Evolutionary conservation across 1,140 invertebrate genomes (phyloP).

Genomic region (Potamilus streckersoni): DNA sequence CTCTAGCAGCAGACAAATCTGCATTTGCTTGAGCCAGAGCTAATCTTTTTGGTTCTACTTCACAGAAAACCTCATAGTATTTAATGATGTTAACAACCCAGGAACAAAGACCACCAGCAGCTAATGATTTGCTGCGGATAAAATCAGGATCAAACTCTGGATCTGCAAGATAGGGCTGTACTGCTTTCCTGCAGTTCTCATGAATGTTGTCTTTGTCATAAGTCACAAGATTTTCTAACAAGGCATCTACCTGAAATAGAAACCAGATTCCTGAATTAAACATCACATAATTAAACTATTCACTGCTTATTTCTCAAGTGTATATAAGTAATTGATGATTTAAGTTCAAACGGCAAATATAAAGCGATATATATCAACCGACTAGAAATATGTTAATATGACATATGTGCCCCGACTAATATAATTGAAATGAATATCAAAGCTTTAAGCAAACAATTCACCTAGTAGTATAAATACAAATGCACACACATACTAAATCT

Average conservation of each 20-base stretch:
- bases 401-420: too few relatives aligned
- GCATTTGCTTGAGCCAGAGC: constrained; percentile 90
- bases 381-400: too few relatives aligned
- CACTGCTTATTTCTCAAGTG: too few relatives aligned
- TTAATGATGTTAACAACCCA: constrained; percentile 93
- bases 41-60: constrained; percentile 93
- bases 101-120: constrained; percentile 90
- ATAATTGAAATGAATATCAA: too few relatives aligned
- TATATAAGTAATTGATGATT: too few relatives aligned
- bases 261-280: too few relatives aligned
- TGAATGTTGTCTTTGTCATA: constrained; percentile 96
- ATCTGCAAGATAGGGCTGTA: constrained; percentile 85
- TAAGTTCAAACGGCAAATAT: too few relatives aligned
- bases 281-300: too few relatives aligned
- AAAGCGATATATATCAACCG: too few relatives aligned
- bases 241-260: constrained; percentile 77
- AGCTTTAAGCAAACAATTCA: too few relatives aligned
- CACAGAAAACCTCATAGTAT: constrained; percentile 94
- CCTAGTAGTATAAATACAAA: too few relatives aligned
- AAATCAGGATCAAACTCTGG: constrained; percentile 92
- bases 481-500: too few relatives aligned
- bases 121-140: constrained; percentile 87
- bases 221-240: constrained; percentile 83
- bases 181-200: constrained; percentile 89
- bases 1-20: constrained; percentile 86